These are phyloP conservation scores for Sinocyclocheilus rhinocerous DNA, from an alignment of 2,113 vertebrate species.

Conservation along the genomic window DNA sequence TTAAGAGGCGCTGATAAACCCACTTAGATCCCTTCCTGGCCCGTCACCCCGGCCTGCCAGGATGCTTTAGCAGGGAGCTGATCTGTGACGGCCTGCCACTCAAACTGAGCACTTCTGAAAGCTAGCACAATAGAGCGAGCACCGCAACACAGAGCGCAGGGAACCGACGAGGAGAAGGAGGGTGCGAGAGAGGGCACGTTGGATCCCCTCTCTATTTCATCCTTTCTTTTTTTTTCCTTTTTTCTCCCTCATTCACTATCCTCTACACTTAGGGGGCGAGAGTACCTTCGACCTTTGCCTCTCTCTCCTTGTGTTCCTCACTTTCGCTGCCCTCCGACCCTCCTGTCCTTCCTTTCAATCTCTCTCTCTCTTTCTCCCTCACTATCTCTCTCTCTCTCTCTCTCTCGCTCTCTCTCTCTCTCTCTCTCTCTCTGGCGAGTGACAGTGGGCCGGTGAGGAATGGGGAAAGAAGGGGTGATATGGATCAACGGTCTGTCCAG, in stretches of 20 bases:
- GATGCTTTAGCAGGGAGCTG: conserved; percentile 99
- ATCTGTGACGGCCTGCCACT: conserved; percentile 99
- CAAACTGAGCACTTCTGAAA: conserved; percentile 98
- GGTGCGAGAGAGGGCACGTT: conserved; percentile 14
- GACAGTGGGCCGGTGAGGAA: conserved; percentile 23
- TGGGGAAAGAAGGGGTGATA: conserved; percentile 44
- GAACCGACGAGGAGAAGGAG: conserved; percentile 48
- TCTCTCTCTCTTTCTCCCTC: conserved; percentile 16
- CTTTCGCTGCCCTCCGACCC: background rate
- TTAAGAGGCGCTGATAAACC: conserved; percentile 99
- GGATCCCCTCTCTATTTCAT: conserved; percentile 37
- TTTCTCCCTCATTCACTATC: conserved; percentile 24
- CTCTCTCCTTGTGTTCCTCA: conserved; percentile 1
- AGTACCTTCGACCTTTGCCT: conserved; percentile 34
- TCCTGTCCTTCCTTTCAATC: conserved; percentile 22
- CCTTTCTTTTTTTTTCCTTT: conserved; percentile 8
- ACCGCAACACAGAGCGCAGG: conserved; percentile 74
- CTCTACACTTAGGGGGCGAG: conserved; percentile 33
- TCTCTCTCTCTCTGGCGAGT: conserved; percentile 33
- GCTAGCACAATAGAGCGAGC: conserved; percentile 90
- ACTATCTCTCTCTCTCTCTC: conserved; percentile 1
- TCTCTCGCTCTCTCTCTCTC: conserved; percentile 31
- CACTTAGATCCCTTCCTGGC: conserved; percentile 99
- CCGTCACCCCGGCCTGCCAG: conserved; percentile 97
- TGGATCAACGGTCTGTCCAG: conserved; percentile 52